Conservation (phyloP, 2,113 vertebrate species). For the Eptesicus fuscus region DNA sequence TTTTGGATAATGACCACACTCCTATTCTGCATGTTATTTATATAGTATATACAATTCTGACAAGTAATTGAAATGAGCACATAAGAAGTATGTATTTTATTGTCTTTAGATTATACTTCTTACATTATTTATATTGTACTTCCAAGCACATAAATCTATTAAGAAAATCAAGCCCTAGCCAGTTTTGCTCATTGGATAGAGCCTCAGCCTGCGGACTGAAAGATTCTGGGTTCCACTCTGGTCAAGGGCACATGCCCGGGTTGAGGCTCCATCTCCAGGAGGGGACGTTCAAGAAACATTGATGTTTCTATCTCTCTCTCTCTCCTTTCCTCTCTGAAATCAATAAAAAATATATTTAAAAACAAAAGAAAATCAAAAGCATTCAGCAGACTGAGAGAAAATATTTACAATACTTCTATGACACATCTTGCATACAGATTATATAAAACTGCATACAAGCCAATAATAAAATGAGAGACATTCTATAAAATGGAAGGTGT, state of each 20-base stretch:
- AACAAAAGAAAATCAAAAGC: neutral
- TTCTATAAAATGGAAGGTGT: neutral
- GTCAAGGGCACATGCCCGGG: no score
- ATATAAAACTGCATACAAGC: neutral
- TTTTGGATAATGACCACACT: neutral
- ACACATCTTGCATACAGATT: neutral
- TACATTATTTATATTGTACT: neutral
- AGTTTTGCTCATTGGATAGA: no score
- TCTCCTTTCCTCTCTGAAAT: no score
- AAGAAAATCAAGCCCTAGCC: neutral
- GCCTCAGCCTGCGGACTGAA: no score
- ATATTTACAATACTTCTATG: neutral
- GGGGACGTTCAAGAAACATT: no score
- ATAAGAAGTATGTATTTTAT: neutral
- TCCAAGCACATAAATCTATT: neutral
- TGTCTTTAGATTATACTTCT: neutral
- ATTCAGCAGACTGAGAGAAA: neutral
- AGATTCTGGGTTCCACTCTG: no score
- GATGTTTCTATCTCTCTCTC: no score
- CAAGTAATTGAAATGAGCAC: neutral
- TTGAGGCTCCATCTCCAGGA: no score
- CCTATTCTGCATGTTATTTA: neutral
- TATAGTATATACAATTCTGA: neutral
- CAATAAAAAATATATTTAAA: no score
- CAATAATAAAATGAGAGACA: neutral